These are phyloP conservation scores for Anodontia alba DNA, from an alignment of 2,888 invertebrate species.

Conservation along the genomic window DNA sequence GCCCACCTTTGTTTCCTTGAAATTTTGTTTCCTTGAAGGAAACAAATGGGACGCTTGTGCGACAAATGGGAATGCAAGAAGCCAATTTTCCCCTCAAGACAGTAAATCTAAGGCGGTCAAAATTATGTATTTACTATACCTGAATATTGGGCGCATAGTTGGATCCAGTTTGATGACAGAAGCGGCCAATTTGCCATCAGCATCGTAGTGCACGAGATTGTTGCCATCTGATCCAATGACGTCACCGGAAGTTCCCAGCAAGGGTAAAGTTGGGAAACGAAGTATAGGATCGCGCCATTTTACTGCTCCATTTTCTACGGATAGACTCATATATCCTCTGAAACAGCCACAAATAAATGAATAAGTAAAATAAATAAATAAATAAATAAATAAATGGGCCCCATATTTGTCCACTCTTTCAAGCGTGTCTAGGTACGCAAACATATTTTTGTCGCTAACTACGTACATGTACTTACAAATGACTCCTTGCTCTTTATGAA, in stretches of 20 bases:
- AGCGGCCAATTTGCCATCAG: slow-evolving; percentile 53
- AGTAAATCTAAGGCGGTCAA: no score
- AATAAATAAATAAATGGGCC: no score
- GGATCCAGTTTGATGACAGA: slow-evolving; percentile 55
- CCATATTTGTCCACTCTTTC: not conserved
- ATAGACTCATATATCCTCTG: slow-evolving; percentile 68
- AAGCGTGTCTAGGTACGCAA: not conserved
- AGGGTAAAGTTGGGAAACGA: slow-evolving; percentile 66
- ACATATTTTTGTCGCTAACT: no score
- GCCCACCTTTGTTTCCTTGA: no score
- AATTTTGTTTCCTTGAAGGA: no score
- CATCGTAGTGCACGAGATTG: slow-evolving; percentile 64
- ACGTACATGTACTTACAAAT: no score
- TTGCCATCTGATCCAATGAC: slow-evolving; percentile 71
- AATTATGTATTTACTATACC: no score
- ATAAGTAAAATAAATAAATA: no score
- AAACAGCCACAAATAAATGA: not conserved
- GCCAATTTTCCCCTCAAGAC: no score
- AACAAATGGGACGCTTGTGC: no score
- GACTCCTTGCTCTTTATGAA: no score
- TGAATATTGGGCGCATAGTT: slow-evolving; percentile 40
- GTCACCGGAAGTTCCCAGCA: slow-evolving; percentile 69
- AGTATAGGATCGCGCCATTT: slow-evolving; percentile 65
- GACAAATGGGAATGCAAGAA: no score
- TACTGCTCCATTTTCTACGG: slow-evolving; percentile 52